These are phyloP conservation scores for Bombus pascuorum DNA, from an alignment of 1,140 invertebrate genomes.

Conservation along the genomic window DNA sequence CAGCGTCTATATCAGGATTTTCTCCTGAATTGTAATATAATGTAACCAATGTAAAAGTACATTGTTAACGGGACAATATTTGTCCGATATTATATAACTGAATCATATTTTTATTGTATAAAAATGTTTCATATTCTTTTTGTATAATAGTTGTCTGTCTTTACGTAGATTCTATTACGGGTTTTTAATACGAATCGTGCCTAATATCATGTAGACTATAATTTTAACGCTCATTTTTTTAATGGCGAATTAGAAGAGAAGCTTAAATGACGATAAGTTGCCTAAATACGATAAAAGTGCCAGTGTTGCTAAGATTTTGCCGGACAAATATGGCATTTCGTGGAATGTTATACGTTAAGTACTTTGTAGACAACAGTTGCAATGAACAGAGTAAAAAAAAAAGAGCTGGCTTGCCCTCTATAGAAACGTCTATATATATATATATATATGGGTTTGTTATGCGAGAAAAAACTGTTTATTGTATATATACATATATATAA, in stretches of 20 bases:
- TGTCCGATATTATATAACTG: conserved; percentile 27
- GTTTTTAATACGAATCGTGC: neutral
- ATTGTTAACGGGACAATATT: conserved; percentile 33
- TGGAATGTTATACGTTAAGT: conserved; percentile 79
- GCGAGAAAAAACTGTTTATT: conserved; percentile 74
- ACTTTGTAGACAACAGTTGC: conserved; percentile 74
- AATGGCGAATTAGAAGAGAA: conserved; percentile 32
- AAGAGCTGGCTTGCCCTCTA: conserved; percentile 68
- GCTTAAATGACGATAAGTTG: conserved; percentile 23
- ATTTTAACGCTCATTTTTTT: conserved; percentile 14
- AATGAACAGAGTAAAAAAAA: conserved; percentile 44
- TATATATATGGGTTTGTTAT: conserved; percentile 77
- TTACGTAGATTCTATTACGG: conserved; percentile 36
- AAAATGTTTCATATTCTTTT: neutral
- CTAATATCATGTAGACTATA: conserved; percentile 19
- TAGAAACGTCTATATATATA: conserved; percentile 59
- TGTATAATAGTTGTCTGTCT: conserved; percentile 2
- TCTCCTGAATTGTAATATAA: conserved; percentile 36
- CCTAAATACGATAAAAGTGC: conserved; percentile 38
- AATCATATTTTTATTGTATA: conserved; percentile 3
- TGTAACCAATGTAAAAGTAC: conserved; percentile 34
- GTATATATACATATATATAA: conserved; percentile 67
- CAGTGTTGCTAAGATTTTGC: conserved; percentile 70
- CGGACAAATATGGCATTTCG: conserved; percentile 71
- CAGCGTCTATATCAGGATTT: conserved; percentile 18